Conservation (phyloP, 2,888 invertebrate species). For the Tiliacea aurago region DNA sequence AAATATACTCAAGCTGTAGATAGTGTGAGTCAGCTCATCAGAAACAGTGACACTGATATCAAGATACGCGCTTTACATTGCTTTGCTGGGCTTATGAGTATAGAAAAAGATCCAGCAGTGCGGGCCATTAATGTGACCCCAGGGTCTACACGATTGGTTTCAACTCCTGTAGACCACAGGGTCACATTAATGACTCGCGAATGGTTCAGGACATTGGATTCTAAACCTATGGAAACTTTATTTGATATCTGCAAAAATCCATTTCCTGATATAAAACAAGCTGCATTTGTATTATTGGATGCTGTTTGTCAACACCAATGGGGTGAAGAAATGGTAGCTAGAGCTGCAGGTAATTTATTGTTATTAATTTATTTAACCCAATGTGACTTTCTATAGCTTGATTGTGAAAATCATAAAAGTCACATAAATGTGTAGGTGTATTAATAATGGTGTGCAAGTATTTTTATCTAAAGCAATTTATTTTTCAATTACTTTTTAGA, state of each 20-base stretch:
- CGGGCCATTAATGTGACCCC: neutral
- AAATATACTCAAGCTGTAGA: slow-evolving; percentile 89
- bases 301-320: slow-evolving; percentile 93
- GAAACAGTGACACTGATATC: slow-evolving; percentile 91
- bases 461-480: neutral
- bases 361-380: neutral
- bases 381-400: too few relatives aligned
- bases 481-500: neutral
- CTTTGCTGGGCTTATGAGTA: slow-evolving; percentile 90
- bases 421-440: too few relatives aligned
- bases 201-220: slow-evolving; percentile 86
- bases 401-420: too few relatives aligned
- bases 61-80: slow-evolving; percentile 93
- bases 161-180: slow-evolving; percentile 79
- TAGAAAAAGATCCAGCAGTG: slow-evolving; percentile 79
- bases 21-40: slow-evolving; percentile 91
- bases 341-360: slow-evolving; percentile 91
- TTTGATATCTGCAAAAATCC: slow-evolving; percentile 93
- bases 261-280: slow-evolving; percentile 94
- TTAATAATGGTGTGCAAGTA: neutral
- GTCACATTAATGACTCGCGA: slow-evolving; percentile 88
- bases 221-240: slow-evolving; percentile 90
- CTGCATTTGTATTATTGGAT: slow-evolving; percentile 92
- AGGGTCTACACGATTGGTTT: slow-evolving; percentile 4
- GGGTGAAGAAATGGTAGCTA: slow-evolving; percentile 94